phyloP scores from a whole-genome alignment of 2,888 invertebrate species.

The Omphaloscelis lunosa region DNA sequence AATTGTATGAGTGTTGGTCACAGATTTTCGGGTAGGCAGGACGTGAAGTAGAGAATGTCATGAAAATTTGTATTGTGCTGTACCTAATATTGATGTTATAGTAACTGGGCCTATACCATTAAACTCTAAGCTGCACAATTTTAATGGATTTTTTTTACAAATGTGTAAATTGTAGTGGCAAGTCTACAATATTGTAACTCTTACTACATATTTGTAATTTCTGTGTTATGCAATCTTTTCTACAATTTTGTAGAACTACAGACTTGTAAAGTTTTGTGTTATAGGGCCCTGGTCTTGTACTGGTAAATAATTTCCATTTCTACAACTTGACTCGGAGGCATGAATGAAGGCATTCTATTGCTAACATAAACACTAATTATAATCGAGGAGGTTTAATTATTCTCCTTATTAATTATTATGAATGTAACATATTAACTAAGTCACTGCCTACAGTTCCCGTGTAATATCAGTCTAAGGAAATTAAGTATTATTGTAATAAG shows the following conservation, averaged over 20 bases:
- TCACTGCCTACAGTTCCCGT: not conserved
- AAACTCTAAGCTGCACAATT: not conserved
- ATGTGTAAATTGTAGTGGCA: no score
- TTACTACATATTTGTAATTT: no score
- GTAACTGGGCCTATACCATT: not conserved
- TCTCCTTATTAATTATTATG: not conserved
- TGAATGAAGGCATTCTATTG: not conserved
- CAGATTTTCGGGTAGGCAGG: constrained; percentile 29
- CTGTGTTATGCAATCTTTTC: no score
- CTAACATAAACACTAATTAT: constrained; percentile 4
- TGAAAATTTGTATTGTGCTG: not conserved
- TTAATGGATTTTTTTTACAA: no score
- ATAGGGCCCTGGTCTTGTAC: not conserved
- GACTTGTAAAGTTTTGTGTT: no score
- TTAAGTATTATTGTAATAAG: constrained; percentile 9
- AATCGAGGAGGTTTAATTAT: not conserved
- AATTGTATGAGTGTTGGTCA: constrained; percentile 23
- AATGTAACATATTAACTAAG: not conserved
- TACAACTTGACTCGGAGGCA: no score
- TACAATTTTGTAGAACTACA: no score
- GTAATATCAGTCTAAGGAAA: constrained; percentile 13
- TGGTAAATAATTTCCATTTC: constrained; percentile 3
- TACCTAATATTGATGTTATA: not conserved
- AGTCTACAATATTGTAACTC: no score
- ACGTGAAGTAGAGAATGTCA: not conserved